Evolutionary conservation across 1,140 invertebrate species (phyloP), one percentile per base, ranked within the genome.

Genomic region (Parasteatoda tepidariorum): DNA sequence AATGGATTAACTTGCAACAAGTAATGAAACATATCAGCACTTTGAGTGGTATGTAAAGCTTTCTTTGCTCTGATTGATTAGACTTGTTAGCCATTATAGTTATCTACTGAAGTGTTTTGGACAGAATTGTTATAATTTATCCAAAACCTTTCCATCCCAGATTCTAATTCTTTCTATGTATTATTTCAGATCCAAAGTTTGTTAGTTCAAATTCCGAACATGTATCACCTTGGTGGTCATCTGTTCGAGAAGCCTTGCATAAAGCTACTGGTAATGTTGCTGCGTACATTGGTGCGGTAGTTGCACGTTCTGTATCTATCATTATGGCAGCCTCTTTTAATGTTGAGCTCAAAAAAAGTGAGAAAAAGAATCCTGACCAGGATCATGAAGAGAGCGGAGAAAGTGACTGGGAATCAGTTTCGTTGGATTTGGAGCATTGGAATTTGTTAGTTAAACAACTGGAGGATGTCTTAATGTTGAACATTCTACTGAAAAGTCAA

Each of bases 381-480:
- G 70, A 86, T 9, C 73, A 73, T 59, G 86, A 86, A 31, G 85
- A 86, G 11, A 85, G 85, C 70, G 83, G 71, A 15, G 85, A 85
- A 2, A 86, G 82, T 62, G 92, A 93, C 33, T 97, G 94, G 94
- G 96, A 97, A 89, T 93, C 93, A 78, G 91, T 97, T 24, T 94
- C 94, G 18, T 92, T 94, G 83, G 96, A 97, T 87, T 92, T 93
- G 85, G 94, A 95, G 78, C 92, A 94, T 87, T 97, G 96, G 94
- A 94, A 93, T 26, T 88, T 96, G 33, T 89, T 97, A 9, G 94
- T 95, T 26, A 94, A 93, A 82, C 96, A 97, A 90, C 90, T 98
- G 78, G 96, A 98, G 88, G 96, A 97, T 89, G 92, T 97, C 48
- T 92, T 95, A 5, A 91, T 95, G 67, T 89, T 98, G 5, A 93